Percentiles rank a stretch among this genome's conserved stretches.
Conservation (phyloP, 2,888 invertebrate genomes). For the Oxyteleia sp. region DNA sequence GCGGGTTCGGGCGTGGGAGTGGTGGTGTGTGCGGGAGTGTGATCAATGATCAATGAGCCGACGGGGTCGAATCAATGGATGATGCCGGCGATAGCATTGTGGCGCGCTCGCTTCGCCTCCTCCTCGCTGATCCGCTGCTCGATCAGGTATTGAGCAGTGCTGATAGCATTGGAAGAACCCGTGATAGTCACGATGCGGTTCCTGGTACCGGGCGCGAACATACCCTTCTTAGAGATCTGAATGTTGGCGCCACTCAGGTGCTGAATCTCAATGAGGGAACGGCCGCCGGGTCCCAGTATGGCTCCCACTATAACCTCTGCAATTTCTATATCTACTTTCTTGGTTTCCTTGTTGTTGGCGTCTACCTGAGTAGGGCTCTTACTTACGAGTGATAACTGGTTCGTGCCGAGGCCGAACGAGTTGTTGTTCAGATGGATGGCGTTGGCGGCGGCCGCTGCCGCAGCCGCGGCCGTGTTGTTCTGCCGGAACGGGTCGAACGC, state of each 20-base stretch:
- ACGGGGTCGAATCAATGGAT: constrained; percentile 90
- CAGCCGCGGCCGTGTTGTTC: constrained; percentile 91
- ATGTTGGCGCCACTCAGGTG: constrained; percentile 98
- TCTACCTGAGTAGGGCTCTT: constrained; percentile 95
- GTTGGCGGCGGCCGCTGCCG: constrained; percentile 90
- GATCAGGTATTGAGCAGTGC: constrained; percentile 97
- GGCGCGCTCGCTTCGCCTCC: constrained; percentile 97
- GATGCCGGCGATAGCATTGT: constrained; percentile 93
- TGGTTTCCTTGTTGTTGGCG: constrained; percentile 93
- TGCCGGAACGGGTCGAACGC: constrained; percentile 93
- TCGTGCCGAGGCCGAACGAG: constrained; percentile 95
- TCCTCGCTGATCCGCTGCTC: constrained; percentile 98
- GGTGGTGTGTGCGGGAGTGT: constrained; percentile 58
- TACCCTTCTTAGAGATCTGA: constrained; percentile 99
- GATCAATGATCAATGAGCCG: constrained; percentile 33
- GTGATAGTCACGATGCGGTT: constrained; percentile 99
- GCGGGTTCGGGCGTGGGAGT: background rate
- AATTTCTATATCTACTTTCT: constrained; percentile 96
- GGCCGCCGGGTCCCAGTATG: constrained; percentile 98
- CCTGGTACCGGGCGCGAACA: constrained; percentile 98
- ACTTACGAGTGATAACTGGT: constrained; percentile 92
- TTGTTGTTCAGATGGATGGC: constrained; percentile 95
- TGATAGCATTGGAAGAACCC: constrained; percentile 95
- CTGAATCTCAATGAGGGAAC: constrained; percentile 98
- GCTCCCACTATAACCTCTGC: constrained; percentile 98